These are phyloP conservation scores for Chionodraco myersi DNA, from an alignment of 2,113 vertebrate species.

Conservation along the genomic window DNA sequence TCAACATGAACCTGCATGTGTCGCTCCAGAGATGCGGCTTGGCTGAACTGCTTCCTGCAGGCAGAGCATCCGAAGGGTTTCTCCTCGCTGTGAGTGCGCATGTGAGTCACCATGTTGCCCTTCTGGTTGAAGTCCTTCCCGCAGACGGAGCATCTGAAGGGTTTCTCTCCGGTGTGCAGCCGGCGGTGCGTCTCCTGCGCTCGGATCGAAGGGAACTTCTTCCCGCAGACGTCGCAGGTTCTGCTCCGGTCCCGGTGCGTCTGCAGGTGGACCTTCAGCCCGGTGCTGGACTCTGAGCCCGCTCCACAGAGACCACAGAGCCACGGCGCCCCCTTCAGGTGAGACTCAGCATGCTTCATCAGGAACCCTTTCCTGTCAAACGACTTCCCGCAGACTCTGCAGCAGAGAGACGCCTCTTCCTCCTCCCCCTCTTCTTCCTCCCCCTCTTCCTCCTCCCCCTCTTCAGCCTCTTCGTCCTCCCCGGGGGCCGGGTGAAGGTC, in stretches of 20 bases:
- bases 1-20: slow-evolving; percentile 49
- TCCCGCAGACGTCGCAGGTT: slow-evolving; percentile 57
- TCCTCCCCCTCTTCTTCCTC: slow-evolving; percentile 22
- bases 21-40: slow-evolving; percentile 42
- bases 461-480: accelerated
- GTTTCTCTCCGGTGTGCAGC: too few species aligned
- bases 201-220: slow-evolving; percentile 61
- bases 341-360: slow-evolving; percentile 63
- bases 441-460: slow-evolving; percentile 24
- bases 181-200: slow-evolving; percentile 63
- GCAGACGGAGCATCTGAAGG: slow-evolving; percentile 54
- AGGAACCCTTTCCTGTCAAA: slow-evolving; percentile 61
- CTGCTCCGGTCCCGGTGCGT: slow-evolving; percentile 54
- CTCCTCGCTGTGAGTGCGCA: slow-evolving; percentile 42
- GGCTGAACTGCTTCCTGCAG: slow-evolving; percentile 48
- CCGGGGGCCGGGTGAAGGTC: not conserved
- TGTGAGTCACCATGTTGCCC: slow-evolving; percentile 66
- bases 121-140: slow-evolving; percentile 66
- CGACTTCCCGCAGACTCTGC: slow-evolving; percentile 61
- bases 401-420: slow-evolving; percentile 21
- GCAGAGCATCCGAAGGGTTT: slow-evolving; percentile 40
- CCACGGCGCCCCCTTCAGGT: slow-evolving; percentile 8
- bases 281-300: slow-evolving; percentile 9
- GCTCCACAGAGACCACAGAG: slow-evolving; percentile 65
- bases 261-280: slow-evolving; percentile 59